phyloP scores from a whole-genome alignment of 2,797 vertebrate species.

The Mastacembelus armatus region DNA sequence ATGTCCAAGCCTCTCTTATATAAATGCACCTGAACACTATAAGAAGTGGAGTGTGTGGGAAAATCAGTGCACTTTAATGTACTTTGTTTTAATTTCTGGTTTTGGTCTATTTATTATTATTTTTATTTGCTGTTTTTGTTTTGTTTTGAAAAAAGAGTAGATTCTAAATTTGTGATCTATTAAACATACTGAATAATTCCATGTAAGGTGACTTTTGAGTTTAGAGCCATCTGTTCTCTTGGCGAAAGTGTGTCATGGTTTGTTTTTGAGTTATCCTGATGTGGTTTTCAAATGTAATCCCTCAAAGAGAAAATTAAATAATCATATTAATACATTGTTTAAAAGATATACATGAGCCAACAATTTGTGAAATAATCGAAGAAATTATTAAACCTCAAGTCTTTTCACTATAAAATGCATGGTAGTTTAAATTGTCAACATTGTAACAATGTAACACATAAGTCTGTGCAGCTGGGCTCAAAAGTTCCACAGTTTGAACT shows the following conservation, averaged over 20 bases:
- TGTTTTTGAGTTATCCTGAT: neutral
- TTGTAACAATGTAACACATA: too few relatives aligned
- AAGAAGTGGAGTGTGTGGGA: constrained; percentile 34
- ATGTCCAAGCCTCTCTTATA: neutral
- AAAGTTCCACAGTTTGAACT: too few relatives aligned
- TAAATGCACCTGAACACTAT: constrained; percentile 11
- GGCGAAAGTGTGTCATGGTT: neutral
- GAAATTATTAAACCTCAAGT: too few relatives aligned
- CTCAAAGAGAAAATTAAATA: neutral
- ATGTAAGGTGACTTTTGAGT: neutral
- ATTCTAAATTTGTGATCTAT: constrained; percentile 17
- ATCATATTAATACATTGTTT: neutral
- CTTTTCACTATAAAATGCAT: too few relatives aligned
- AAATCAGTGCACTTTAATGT: constrained; percentile 74
- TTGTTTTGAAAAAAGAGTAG: neutral
- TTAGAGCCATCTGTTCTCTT: neutral
- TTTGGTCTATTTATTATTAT: constrained; percentile 33
- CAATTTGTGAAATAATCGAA: too few relatives aligned
- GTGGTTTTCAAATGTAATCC: neutral
- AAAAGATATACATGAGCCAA: too few relatives aligned
- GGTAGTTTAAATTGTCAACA: too few relatives aligned
- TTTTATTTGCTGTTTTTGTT: constrained; percentile 62
- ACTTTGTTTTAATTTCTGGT: constrained; percentile 46
- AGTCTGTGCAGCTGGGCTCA: too few relatives aligned
- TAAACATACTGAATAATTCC: constrained; percentile 7